phyloP scores from a whole-genome alignment of 2,113 vertebrate genomes.

The Apteryx owenii region DNA sequence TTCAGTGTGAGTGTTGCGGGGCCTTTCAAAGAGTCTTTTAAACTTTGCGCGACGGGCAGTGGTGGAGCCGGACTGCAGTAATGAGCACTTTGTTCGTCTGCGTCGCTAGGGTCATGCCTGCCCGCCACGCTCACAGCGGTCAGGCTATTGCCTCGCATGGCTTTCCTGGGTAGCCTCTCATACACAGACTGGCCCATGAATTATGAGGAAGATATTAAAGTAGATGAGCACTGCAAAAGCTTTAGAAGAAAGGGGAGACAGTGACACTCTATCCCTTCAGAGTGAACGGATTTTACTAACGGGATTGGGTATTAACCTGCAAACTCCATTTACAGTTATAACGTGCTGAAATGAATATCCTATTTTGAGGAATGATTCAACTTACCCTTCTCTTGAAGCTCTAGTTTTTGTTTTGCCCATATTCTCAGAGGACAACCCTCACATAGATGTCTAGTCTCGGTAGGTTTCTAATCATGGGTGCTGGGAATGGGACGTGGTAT shows the following conservation, averaged over 20 bases:
- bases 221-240: accelerated
- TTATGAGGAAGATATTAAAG: background rate
- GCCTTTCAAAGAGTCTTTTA: background rate
- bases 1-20: accelerated
- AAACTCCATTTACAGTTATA: background rate
- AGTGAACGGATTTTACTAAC: background rate
- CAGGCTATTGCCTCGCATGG: background rate
- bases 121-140: accelerated
- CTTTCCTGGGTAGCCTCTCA: background rate
- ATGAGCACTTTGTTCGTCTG: background rate
- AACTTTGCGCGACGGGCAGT: accelerated
- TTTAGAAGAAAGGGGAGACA: background rate
- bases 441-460: background rate
- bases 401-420: background rate
- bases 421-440: background rate
- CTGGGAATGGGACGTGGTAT: background rate
- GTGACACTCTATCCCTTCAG: background rate
- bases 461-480: background rate
- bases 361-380: background rate
- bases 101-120: background rate
- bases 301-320: background rate
- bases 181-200: background rate
- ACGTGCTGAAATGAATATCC: background rate
- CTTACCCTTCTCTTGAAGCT: background rate
- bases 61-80: background rate